Percentiles rank a stretch among this genome's conserved stretches.
phyloP scores from a whole-genome alignment of 2,888 invertebrate genomes.

The Parthenolecanium corni region DNA sequence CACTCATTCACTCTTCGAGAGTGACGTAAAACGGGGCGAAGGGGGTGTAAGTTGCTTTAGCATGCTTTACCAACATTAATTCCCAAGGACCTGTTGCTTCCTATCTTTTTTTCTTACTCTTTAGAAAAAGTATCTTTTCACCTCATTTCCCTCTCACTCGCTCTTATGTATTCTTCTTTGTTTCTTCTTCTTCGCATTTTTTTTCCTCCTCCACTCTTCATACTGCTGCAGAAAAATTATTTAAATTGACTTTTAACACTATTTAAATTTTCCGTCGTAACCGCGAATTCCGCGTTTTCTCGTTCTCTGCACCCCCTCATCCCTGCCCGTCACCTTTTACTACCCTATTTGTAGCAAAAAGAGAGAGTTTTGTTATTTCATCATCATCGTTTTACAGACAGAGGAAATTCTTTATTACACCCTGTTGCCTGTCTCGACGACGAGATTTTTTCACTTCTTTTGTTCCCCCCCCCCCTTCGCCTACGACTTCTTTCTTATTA shows the following conservation, averaged over 20 bases:
- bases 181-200: too few species aligned
- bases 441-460: constrained; percentile 2
- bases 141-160: too few species aligned
- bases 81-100: constrained; percentile 24
- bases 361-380: constrained; percentile 20
- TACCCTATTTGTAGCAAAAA: constrained; percentile 9
- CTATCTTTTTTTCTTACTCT: not conserved
- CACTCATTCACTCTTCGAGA: constrained; percentile 1
- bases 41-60: constrained; percentile 11
- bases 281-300: constrained; percentile 12
- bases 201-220: too few species aligned
- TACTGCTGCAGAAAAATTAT: constrained; percentile 25
- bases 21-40: constrained; percentile 2
- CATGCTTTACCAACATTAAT: constrained; percentile 20
- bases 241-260: constrained; percentile 28
- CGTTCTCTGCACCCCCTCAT: not conserved
- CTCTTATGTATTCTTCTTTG: constrained; percentile 9
- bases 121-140: not conserved
- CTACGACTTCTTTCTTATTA: not conserved
- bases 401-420: constrained; percentile 28
- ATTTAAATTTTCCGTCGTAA: constrained; percentile 25
- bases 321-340: not conserved
- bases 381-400: constrained; percentile 24
- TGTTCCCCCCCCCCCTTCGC: not conserved
- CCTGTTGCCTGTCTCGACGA: constrained; percentile 27